phyloP scores from a whole-genome alignment of 2,113 vertebrate genomes.

The Rhinolophus ferrumequinum region DNA sequence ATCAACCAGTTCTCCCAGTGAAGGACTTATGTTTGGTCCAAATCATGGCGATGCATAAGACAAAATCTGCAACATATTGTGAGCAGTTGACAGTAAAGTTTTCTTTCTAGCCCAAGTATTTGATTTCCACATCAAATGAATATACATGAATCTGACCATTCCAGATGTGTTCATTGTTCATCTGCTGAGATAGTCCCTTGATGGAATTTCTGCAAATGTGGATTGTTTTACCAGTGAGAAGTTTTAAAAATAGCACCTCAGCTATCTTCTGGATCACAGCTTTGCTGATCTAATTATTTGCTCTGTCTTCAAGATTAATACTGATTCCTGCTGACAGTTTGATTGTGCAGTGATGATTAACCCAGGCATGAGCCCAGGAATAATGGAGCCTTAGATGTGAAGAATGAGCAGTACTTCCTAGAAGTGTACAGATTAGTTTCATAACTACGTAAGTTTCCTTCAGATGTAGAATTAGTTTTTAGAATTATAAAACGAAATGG shows the following conservation, averaged over 20 bases:
- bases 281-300: slow-evolving; percentile 29
- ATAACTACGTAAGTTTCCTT: not conserved
- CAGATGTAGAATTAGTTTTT: not conserved
- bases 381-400: not conserved
- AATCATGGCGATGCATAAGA: not conserved
- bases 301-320: not conserved
- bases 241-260: slow-evolving; percentile 40
- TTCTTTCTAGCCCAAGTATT: not conserved
- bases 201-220: slow-evolving; percentile 14
- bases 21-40: not conserved
- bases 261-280: not conserved
- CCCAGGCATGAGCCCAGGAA: not conserved
- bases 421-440: not conserved
- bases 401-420: not conserved
- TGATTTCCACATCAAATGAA: slow-evolving; percentile 32
- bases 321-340: slow-evolving; percentile 5
- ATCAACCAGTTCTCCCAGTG: not conserved
- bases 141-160: not conserved
- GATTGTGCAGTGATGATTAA: not conserved
- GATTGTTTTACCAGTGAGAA: slow-evolving; percentile 5
- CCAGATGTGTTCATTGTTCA: not conserved
- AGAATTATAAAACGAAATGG: not conserved
- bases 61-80: not conserved
- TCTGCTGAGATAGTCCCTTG: not conserved
- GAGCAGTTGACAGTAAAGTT: not conserved